Evolutionary conservation across 2,113 vertebrate genomes (phyloP).

Genomic region (Myotis lucifugus): DNA sequence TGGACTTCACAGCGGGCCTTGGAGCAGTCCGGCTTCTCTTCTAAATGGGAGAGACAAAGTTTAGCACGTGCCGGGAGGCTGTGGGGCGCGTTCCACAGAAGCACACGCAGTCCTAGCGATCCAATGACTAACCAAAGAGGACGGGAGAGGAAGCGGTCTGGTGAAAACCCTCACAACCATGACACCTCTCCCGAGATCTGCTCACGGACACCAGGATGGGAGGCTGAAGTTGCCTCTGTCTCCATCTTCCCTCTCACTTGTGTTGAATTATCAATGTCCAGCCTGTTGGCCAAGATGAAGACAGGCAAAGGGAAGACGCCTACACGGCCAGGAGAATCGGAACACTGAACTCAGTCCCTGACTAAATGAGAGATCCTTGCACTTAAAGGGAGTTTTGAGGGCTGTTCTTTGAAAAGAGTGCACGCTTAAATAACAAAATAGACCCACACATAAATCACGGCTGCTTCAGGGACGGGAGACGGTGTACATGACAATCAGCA

Average conservation of each 20-base stretch:
- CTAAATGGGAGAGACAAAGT: slow-evolving; percentile 85
- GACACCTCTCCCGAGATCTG: background rate
- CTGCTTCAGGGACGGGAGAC: background rate
- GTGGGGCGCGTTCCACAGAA: background rate
- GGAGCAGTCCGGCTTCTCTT: slow-evolving; percentile 94
- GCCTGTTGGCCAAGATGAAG: background rate
- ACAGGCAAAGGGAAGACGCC: background rate
- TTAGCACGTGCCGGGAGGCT: slow-evolving; percentile 68
- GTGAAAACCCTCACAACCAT: background rate
- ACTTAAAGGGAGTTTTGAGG: background rate
- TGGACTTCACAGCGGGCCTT: slow-evolving; percentile 94
- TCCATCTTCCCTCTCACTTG: background rate
- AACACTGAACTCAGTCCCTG: background rate
- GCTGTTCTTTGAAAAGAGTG: background rate
- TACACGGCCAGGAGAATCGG: background rate
- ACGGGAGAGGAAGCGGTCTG: background rate
- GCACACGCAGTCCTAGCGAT: background rate
- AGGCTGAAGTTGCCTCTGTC: background rate
- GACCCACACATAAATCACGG: background rate
- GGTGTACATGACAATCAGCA: too few species aligned
- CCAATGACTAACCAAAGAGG: background rate
- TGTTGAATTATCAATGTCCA: background rate
- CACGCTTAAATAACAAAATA: background rate
- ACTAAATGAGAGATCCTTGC: background rate
- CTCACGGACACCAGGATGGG: background rate